Percentiles rank a stretch among this genome's conserved stretches.
These are phyloP conservation scores for Icerya purchasi DNA, from an alignment of 2,888 invertebrate species.

Conservation along the genomic window DNA sequence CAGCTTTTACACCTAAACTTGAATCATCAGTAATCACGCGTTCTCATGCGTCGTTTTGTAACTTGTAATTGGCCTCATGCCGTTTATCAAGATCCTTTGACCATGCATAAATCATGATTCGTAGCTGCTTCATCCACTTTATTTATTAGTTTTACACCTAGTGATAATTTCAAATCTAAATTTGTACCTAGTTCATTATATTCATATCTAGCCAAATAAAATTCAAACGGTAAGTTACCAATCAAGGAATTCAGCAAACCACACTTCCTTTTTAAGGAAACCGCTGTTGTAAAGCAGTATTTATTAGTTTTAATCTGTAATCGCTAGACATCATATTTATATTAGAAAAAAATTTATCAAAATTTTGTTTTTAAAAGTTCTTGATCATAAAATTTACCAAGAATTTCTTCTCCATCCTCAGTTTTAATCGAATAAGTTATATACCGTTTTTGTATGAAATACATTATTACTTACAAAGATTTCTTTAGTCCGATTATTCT, in stretches of 20 bases:
- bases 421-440: background rate
- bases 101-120: conserved; percentile 5
- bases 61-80: conserved; percentile 10
- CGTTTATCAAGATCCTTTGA: conserved; percentile 3
- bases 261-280: no score
- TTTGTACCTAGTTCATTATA: no score
- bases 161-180: conserved; percentile 6
- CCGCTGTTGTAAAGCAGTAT: background rate
- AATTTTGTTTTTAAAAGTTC: background rate
- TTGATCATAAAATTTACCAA: conserved; percentile 1
- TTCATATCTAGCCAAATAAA: no score
- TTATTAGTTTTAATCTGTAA: no score
- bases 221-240: no score
- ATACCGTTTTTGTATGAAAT: background rate
- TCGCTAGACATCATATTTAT: no score
- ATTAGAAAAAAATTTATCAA: no score
- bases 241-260: no score
- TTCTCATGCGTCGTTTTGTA: conserved; percentile 11
- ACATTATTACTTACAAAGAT: background rate
- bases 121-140: no score
- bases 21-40: conserved; percentile 11
- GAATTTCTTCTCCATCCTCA: background rate
- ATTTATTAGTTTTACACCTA: no score
- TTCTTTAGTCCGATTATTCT: background rate
- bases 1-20: conserved; percentile 6